Conservation (phyloP, 2,888 invertebrate species). For the Philonicus albiceps region DNA sequence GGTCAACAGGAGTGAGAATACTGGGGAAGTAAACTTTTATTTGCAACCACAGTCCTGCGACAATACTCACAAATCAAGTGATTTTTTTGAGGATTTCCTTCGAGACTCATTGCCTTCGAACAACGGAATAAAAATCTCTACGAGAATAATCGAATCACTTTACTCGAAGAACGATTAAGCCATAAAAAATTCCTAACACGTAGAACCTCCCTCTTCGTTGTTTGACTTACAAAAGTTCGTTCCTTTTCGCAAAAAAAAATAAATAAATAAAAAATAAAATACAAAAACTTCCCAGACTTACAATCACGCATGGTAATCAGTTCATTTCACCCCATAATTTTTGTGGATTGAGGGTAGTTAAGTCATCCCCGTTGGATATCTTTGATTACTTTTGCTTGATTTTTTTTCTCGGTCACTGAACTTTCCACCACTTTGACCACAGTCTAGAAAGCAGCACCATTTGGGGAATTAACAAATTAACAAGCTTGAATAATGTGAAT, state of each 20-base stretch:
- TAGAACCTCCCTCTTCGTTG: background rate
- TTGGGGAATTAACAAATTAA: background rate
- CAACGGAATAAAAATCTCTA: background rate
- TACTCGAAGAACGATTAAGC: background rate
- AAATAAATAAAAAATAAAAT: background rate
- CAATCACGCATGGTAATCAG: background rate
- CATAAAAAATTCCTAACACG: background rate
- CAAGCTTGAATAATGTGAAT: background rate
- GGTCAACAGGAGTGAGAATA: background rate
- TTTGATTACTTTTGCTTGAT: background rate
- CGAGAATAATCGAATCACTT: background rate
- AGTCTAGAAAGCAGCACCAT: background rate
- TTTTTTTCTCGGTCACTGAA: background rate
- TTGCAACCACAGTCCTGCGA: background rate
- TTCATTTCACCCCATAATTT: background rate
- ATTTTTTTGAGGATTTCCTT: background rate
- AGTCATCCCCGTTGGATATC: background rate
- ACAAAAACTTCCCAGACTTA: background rate
- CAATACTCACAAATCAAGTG: background rate
- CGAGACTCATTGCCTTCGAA: background rate
- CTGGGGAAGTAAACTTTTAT: background rate
- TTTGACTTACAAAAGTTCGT: background rate
- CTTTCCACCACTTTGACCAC: background rate
- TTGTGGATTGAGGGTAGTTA: background rate
- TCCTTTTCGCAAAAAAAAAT: background rate